phyloP scores from a whole-genome alignment of 2,797 vertebrate species.

The Kryptopterus vitreolus region DNA sequence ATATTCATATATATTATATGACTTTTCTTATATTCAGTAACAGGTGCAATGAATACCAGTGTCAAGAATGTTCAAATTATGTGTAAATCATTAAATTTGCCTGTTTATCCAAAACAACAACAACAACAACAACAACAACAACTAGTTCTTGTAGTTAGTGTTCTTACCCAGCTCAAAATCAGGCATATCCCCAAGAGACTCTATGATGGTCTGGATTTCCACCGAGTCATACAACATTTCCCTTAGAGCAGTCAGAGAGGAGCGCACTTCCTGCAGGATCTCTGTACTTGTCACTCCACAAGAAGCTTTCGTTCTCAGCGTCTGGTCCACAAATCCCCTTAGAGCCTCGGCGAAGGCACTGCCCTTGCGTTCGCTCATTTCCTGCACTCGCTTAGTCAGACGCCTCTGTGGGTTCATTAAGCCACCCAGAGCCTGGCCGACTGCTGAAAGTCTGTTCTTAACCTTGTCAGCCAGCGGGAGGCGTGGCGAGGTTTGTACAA shows the following conservation, averaged over 20 bases:
- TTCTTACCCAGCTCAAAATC: constrained; percentile 73
- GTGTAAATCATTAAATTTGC: too few species aligned
- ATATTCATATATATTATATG: too few species aligned
- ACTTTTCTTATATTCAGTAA: not conserved
- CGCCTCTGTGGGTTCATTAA: constrained; percentile 71
- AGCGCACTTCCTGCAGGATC: constrained; percentile 82
- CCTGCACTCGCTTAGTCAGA: constrained; percentile 74
- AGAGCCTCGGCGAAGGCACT: constrained; percentile 70
- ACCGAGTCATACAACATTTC: constrained; percentile 72
- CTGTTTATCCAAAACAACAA: too few species aligned
- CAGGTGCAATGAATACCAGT: not conserved
- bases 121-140: too few species aligned
- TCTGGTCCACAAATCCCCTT: constrained; percentile 64
- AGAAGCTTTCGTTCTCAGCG: constrained; percentile 52
- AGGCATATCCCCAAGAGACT: constrained; percentile 67
- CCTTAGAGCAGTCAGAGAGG: constrained; percentile 75
- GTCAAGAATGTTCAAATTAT: not conserved
- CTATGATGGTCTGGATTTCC: constrained; percentile 71
- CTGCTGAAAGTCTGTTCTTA: constrained; percentile 74
- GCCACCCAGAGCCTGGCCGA: constrained; percentile 73
- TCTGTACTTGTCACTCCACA: constrained; percentile 64
- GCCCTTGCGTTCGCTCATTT: constrained; percentile 73
- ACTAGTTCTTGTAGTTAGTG: not conserved
- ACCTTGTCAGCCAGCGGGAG: constrained; percentile 73
- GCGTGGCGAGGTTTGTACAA: constrained; percentile 39